Evolutionary conservation across 2,797 vertebrate genomes (phyloP), one percentile per base, ranked within the genome.

Genomic region (Microctenopoma stevenorrisi): DNA sequence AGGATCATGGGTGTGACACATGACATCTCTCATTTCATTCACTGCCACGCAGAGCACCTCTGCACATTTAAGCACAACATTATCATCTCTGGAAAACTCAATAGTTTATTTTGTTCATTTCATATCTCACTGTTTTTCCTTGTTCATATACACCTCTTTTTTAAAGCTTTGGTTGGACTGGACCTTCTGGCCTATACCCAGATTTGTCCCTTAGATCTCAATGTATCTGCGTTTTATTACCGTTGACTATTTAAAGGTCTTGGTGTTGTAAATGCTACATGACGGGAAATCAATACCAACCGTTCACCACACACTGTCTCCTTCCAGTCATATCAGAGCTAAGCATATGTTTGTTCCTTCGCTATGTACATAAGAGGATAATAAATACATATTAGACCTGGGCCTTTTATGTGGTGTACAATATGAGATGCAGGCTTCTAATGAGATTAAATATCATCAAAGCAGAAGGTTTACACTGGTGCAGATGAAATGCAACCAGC

Each of bases 21-120:
- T 79, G 91, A 90, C 93, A 93, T 81, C 79, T 92, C 83, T 86
- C 79, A 93, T 94, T 93, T 88, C 53, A 81, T 78, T 89, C 88
- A 86, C 82, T 78, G 86, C 78, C 83, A 81, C 69, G 70, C 76
- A 47, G 74, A 67, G 59, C 67, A 62, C 72, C 68, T 81, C 76
- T 89, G 79, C 70, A 79, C 90, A 84, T 89, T 91, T 89, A 88
- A 92, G 89, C 81, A 77, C 52, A 68, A 53, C 72, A 38, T 67
- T 84, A 77, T 22, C 22, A 22, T 22, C 22, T 22, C 22, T 22
- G 22, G 22, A 22, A 22, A 22, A 22, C 22, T 22, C 22, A 22
- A 22, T 22, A 22, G 22, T 22, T 22, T 22, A 22, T 22, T 22
- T 22, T 22, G 1, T 22, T 22, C 22, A 22, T 22, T 22, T 22